Evolutionary conservation across 2,113 vertebrate species (phyloP), one percentile per base, ranked within the genome.

Genomic region (Rhinolophus sinicus): DNA sequence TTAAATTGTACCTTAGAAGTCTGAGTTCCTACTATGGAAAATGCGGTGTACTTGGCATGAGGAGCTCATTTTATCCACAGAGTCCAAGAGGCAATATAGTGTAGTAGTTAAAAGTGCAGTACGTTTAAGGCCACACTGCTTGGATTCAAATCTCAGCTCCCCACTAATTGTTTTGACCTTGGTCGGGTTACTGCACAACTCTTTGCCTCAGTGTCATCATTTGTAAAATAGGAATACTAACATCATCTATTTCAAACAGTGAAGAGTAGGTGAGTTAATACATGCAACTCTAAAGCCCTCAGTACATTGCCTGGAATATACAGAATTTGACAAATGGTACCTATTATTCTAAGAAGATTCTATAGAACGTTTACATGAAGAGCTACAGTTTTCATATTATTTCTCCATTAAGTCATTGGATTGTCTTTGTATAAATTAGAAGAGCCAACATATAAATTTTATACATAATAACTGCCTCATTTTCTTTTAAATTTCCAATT

Each of bases 371-470:
- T 4, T 21, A n/a, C 15, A 90, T 67, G 10, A 84, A 65, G n/a
- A 70, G 30, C n/a, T 90, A 28, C 35, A 4, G 72, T 92, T 93
- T 89, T 85, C 35, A 58, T 58, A 93, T 85, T 92, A 88, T 76
- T 64, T 89, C 26, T 7, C 28, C 18, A 94, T 11, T 85, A 81
- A 81, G 11, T 89, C 2, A 50, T 28, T 47, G 18, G 14, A 9
- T 15, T 92, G 19, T 40, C 26, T 95, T 88, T 92, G 28, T 35
- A 50, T 76, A 76, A 81, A 73, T 70, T 84, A 88, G 22, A 76
- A 78, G 70, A 82, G 6, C 18, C 33, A 92, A 47, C 22, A 85
- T 50, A 69, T 15, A 92, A 86, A 50, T 11, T 70, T 82, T 60
- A 54, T 44, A 35, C 3, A 67, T 30, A 85, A 70, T 64, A 30